These are phyloP conservation scores for Phymatocera aterrima DNA, from an alignment of 2,888 invertebrate species.

Conservation along the genomic window DNA sequence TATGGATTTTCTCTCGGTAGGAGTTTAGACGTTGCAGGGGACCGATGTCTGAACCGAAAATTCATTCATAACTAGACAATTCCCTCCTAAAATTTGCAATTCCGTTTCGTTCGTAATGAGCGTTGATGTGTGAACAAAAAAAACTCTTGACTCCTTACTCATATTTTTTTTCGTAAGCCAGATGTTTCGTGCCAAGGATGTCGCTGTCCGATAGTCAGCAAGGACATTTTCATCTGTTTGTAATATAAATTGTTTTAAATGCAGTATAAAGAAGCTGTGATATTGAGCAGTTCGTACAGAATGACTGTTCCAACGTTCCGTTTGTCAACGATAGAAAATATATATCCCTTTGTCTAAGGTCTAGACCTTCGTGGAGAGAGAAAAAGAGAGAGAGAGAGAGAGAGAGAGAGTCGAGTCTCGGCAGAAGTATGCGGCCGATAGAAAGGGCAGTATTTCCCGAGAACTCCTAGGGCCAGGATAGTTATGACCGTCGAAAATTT, in stretches of 20 bases:
- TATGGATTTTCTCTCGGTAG: not conserved
- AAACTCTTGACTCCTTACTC: not conserved
- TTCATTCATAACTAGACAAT: conserved; percentile 8
- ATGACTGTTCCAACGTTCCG: not conserved
- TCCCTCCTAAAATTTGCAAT: conserved; percentile 16
- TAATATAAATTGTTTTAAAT: conserved; percentile 9
- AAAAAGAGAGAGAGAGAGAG: conserved; percentile 46
- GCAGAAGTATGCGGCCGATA: conserved; percentile 11
- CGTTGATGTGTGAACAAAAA: not conserved
- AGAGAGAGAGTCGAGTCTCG: conserved; percentile 45
- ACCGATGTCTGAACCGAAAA: not conserved
- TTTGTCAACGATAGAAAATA: conserved; percentile 35
- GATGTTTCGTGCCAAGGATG: not conserved
- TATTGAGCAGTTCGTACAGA: not conserved
- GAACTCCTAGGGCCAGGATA: conserved; percentile 36
- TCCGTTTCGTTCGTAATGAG: not conserved
- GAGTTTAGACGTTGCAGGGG: conserved; percentile 1
- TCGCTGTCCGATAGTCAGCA: not conserved
- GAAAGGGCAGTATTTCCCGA: conserved; percentile 50
- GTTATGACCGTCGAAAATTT: conserved; percentile 33
- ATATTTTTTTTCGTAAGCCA: not conserved
- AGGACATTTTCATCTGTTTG: not conserved
- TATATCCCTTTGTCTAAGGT: conserved; percentile 33
- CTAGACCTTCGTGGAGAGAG: conserved; percentile 13
- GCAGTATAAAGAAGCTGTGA: not conserved